Evolutionary conservation across 2,113 vertebrate genomes (phyloP).

Genomic region (Oryzias woworae): DNA sequence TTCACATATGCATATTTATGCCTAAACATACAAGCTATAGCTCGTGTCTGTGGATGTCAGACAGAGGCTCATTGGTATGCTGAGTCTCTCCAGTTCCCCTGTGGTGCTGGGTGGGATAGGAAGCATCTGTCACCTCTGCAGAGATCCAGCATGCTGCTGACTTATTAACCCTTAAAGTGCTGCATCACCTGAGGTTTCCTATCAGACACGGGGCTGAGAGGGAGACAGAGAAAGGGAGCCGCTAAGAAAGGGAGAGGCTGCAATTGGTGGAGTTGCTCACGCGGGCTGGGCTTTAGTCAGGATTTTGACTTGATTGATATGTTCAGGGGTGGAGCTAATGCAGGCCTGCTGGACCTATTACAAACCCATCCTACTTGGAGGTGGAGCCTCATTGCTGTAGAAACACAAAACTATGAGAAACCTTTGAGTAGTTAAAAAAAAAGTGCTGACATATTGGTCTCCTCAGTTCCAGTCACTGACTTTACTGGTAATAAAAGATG

Average conservation of each 20-base stretch:
- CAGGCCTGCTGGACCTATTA: slow-evolving; percentile 81
- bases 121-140: slow-evolving; percentile 87
- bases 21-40: neutral
- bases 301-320: slow-evolving; percentile 46
- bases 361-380: slow-evolving; percentile 61
- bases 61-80: slow-evolving; percentile 88
- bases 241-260: slow-evolving; percentile 13
- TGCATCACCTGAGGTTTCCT: slow-evolving; percentile 61
- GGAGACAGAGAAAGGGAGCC: slow-evolving; percentile 7
- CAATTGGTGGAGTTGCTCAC: slow-evolving; percentile 47
- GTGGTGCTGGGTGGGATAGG: slow-evolving; percentile 85
- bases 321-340: slow-evolving; percentile 88
- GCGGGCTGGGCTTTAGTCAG: slow-evolving; percentile 42
- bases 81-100: slow-evolving; percentile 81
- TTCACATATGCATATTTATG: slow-evolving; percentile 60
- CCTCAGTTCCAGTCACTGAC: slow-evolving; percentile 4
- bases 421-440: slow-evolving; percentile 54
- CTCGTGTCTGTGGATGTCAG: slow-evolving; percentile 51
- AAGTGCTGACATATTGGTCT: slow-evolving; percentile 68
- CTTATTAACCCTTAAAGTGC: slow-evolving; percentile 78
- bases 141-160: slow-evolving; percentile 79
- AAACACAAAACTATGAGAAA: slow-evolving; percentile 76
- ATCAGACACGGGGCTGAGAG: slow-evolving; percentile 17
- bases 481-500: neutral
- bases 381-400: slow-evolving; percentile 80